Percentiles rank a stretch among this genome's conserved stretches.
phyloP scores from a whole-genome alignment of 2,797 vertebrate species.

The Lophotriccus pileatus region DNA sequence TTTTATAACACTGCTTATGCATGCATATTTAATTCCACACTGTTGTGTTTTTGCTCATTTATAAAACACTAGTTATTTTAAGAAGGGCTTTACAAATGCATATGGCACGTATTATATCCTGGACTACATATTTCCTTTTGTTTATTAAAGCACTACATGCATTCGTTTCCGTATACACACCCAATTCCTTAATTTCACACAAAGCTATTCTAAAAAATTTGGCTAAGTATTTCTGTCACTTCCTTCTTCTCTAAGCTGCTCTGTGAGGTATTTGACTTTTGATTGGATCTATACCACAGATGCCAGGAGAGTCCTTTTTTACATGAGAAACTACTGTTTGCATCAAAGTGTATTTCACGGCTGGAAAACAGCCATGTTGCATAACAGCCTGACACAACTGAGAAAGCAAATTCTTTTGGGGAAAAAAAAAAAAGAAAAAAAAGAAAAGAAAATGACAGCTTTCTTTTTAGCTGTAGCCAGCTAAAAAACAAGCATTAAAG shows the following conservation, averaged over 20 bases:
- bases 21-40: not conserved
- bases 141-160: not conserved
- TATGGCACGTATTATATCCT: not conserved
- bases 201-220: not conserved
- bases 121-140: not conserved
- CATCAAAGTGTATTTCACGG: not conserved
- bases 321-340: constrained; percentile 4
- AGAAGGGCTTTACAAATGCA: not conserved
- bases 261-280: not conserved
- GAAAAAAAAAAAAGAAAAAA: not conserved
- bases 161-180: not conserved
- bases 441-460: not conserved
- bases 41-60: not conserved
- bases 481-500: too few relatives aligned
- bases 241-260: not conserved
- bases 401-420: not conserved
- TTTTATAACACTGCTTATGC: not conserved
- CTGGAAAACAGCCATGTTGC: constrained; percentile 16
- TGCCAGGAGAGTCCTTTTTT: not conserved
- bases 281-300: not conserved
- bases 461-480: not conserved
- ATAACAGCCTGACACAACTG: not conserved
- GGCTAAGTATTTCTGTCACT: not conserved
- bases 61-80: constrained; percentile 18
- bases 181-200: not conserved